Conservation (phyloP, 2,113 vertebrate species). For the Oreotrochilus melanogaster region DNA sequence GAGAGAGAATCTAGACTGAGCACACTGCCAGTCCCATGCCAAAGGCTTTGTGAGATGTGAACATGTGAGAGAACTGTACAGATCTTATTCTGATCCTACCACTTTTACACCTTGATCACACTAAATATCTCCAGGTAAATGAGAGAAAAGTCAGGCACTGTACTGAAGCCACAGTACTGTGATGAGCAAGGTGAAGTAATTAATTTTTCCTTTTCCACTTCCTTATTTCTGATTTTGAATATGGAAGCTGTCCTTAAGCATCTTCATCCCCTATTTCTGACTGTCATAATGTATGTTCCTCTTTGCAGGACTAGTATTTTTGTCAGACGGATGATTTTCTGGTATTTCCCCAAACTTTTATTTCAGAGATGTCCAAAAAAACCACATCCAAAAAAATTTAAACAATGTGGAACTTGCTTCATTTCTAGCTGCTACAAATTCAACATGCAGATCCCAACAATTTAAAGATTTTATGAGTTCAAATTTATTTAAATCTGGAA, state of each 20-base stretch:
- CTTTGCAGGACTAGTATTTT: slow-evolving; percentile 14
- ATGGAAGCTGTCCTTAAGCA: slow-evolving; percentile 23
- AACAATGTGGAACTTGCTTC: not conserved
- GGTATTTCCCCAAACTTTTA: not conserved
- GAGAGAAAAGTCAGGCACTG: not conserved
- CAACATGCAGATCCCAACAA: not conserved
- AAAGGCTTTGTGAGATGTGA: not conserved
- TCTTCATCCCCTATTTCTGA: slow-evolving; percentile 12
- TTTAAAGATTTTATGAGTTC: not conserved
- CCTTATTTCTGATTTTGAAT: slow-evolving; percentile 65
- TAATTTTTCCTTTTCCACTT: slow-evolving; percentile 50
- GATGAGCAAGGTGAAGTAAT: slow-evolving; percentile 38
- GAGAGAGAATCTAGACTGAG: not conserved
- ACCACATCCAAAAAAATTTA: not conserved
- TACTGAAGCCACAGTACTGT: not conserved
- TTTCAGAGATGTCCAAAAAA: slow-evolving; percentile 2
- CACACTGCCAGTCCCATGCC: not conserved
- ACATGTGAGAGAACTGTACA: not conserved
- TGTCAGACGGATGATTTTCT: slow-evolving; percentile 36
- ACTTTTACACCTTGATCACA: not conserved
- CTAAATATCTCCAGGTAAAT: not conserved
- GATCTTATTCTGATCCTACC: not conserved
- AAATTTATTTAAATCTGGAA: not conserved
- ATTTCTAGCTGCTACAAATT: slow-evolving; percentile 4
- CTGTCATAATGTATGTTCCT: slow-evolving; percentile 16